Base-by-base conservation (phyloP, 2,888 invertebrate genomes). In the Syritta pipiens region DNA sequence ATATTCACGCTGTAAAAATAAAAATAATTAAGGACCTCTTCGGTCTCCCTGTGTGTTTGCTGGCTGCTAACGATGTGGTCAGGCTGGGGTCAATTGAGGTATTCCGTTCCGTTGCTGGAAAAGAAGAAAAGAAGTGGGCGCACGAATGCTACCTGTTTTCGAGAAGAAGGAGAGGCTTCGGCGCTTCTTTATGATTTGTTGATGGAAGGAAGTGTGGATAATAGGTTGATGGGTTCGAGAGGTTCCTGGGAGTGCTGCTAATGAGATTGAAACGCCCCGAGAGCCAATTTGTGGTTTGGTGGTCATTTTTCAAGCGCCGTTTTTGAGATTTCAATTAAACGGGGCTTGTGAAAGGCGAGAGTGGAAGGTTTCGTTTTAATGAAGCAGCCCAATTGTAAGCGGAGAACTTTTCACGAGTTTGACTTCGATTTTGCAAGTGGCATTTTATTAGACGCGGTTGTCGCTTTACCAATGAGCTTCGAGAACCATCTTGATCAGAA, bases 71-170 rank as follows among this genome's bases (percentile, higher is more conserved):
- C 59, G 46, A 48, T 48, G 28, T 46, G 49, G 53, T 53, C 65
- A 24, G 37, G 40, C 26, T 20, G 32, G 49, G 76, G 76, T 77
- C 76, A 77, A 71, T 77, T 63, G 69, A 76, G 62, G 71, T 77
- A 71, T 77, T 63, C 40, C 42, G 49, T 35, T 69, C 46, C 26
- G 19, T 26, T 37, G 32, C 10, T 24, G 51, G 28, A 44, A 69
- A 28, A 53, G 24, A 46, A 40, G 12, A 26, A 22, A 48, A 62
- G 10, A 57, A 76, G 62, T 68, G 75, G 55, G 48, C 22, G 48
- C 42, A 19, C 17, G 44, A 57, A 24, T 69, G 76, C 76, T 76
- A 76, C 76, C 62, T 55, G 76, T 71, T 30, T 69, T 59, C 10
- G 10, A 6, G 24, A 7, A 10, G 22, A 20, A 10, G 37, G 32